phyloP scores from a whole-genome alignment of 2,888 invertebrate genomes.

The Andrena trimmerana region DNA sequence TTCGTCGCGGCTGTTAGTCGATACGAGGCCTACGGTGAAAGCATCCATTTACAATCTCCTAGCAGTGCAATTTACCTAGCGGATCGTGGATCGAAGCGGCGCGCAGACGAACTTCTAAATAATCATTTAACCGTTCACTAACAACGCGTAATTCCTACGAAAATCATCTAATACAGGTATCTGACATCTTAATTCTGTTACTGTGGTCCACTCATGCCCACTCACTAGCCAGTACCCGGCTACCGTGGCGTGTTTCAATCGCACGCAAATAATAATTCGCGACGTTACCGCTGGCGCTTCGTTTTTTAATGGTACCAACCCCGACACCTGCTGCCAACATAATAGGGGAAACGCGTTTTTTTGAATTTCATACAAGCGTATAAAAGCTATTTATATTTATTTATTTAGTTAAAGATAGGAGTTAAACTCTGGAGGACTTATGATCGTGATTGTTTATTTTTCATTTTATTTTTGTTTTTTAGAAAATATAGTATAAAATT shows the following conservation, averaged over 20 bases:
- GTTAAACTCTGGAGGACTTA: not conserved
- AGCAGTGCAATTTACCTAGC: conserved; percentile 40
- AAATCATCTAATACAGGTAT: conserved; percentile 30
- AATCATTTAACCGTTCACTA: conserved; percentile 42
- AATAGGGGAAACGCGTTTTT: not conserved
- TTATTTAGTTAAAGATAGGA: not conserved
- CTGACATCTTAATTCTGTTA: conserved; percentile 52
- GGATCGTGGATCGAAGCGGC: conserved; percentile 39
- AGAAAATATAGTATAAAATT: conserved; percentile 29
- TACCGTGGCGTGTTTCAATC: conserved; percentile 33
- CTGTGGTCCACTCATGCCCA: conserved; percentile 16
- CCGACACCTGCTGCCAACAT: conserved; percentile 23
- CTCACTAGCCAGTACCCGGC: conserved; percentile 28
- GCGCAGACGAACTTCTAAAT: conserved; percentile 34
- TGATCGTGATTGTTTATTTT: conserved; percentile 18
- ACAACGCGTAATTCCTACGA: conserved; percentile 29
- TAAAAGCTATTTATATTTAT: not conserved
- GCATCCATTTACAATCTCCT: not conserved
- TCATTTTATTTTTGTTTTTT: not conserved
- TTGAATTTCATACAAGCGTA: not conserved
- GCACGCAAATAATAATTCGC: conserved; percentile 44
- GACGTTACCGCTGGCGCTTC: conserved; percentile 38
- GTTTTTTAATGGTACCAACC: conserved; percentile 32
- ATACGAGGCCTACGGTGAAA: not conserved
- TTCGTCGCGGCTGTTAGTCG: not conserved